A percentile compares a stretch with the other conserved stretches of the same genome.
Conservation (phyloP, 2,113 vertebrate species). For the Piliocolobus tephrosceles region DNA sequence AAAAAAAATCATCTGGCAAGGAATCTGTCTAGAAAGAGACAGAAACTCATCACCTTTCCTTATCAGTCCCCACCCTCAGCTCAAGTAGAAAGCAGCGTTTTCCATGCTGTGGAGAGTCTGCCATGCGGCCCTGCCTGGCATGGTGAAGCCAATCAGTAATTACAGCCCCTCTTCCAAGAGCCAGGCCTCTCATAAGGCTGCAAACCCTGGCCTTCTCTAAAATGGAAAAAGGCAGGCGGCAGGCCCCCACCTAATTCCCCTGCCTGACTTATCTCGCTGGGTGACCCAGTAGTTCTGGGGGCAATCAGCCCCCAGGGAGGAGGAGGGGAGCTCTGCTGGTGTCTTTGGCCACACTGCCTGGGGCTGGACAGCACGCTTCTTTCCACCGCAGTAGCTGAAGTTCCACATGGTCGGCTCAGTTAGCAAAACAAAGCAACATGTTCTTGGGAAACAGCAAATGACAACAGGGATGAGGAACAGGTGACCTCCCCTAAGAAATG, state of each 20-base stretch:
- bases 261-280: fast-evolving
- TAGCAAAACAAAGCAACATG: background rate
- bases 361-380: background rate
- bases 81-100: background rate
- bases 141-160: fast-evolving
- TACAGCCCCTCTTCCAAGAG: background rate
- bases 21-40: slow-evolving; percentile 39
- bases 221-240: fast-evolving
- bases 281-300: background rate
- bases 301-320: fast-evolving
- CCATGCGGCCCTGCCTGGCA: background rate
- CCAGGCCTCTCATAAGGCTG: fast-evolving
- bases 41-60: background rate
- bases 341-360: background rate
- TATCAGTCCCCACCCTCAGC: background rate
- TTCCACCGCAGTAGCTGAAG: background rate
- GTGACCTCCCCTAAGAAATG: fast-evolving
- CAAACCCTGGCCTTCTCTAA: fast-evolving
- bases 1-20: background rate
- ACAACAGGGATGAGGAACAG: background rate
- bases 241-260: too few species aligned
- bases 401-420: background rate
- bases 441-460: background rate
- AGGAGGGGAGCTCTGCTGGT: background rate
- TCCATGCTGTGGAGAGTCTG: fast-evolving